Base-by-base conservation (phyloP, 2,113 vertebrate species). In the Micronycteris hirsuta region DNA sequence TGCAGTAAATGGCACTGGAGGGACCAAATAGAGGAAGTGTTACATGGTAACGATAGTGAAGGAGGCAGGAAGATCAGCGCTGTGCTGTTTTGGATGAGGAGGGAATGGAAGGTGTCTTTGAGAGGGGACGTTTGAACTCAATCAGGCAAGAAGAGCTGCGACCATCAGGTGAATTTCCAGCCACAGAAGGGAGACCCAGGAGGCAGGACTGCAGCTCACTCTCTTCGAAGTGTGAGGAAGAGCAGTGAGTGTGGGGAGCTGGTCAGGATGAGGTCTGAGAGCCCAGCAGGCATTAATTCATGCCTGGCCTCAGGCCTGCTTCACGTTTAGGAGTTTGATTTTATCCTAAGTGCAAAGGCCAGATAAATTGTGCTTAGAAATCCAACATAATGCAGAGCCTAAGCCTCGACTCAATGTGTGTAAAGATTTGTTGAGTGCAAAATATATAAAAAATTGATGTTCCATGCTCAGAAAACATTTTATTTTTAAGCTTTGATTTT, bases 401-500 rank as follows among this genome's bases (percentile, higher is more conserved):
- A 22, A 49, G 58, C 58, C 49, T 74, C 11, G 7, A 4, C 47
- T 33, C 54, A 24, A 70, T 0, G 0, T 11, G 38, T 9, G 13
- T 12, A 6, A 54, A 45, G 47, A 45, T 77, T 8, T 67, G n/a
- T 31, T 13, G 43, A 78, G 11, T 1, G 0, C 38, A 76, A 88
- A 41, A 45, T 47, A 73, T 54, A n/a, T 76, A 49, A n/a, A 7
- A 73, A 33, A 31, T 45, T 24, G 47, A 78, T 87, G 33, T 41
- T 80, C 19, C 36, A 14, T 49, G 45, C 11, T 70, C 24, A 22
- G 86, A 77, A 65, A 86, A n/a, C 45, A 67, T 80, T 20, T 92
- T 83, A 78, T 52, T n/a, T 78, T 91, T 86, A 89, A 84, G 45
- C 22, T 92, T 76, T 56, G n/a, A 20, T 73, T 91, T 92, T 68